Evolutionary conservation across 1,140 invertebrate genomes (phyloP).

Genomic region (Ridgeia piscesae): DNA sequence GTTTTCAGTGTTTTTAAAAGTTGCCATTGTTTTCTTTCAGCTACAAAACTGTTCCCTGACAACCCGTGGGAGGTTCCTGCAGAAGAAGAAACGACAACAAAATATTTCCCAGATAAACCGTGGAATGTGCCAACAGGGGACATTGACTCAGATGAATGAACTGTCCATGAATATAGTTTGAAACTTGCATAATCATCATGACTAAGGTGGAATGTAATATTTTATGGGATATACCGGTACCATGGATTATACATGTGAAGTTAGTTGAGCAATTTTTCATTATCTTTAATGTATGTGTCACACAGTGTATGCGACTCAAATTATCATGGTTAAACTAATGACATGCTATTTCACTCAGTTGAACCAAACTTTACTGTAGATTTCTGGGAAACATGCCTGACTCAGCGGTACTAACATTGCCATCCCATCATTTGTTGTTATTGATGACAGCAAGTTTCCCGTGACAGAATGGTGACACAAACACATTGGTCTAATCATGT

Average conservation of each 20-base stretch:
- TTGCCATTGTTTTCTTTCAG: constrained; percentile 34
- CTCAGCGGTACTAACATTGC: too few relatives aligned
- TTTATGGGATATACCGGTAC: not conserved
- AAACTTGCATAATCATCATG: not conserved
- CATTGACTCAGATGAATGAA: not conserved
- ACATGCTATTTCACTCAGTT: too few relatives aligned
- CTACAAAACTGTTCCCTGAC: constrained; percentile 46
- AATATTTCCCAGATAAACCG: not conserved
- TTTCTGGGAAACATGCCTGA: too few relatives aligned
- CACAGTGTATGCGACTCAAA: too few relatives aligned
- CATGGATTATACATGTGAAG: too few relatives aligned
- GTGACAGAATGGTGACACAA: not conserved
- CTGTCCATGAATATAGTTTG: not conserved
- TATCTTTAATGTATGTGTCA: too few relatives aligned
- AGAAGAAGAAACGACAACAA: constrained; percentile 26
- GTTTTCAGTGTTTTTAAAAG: not conserved
- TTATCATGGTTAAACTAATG: too few relatives aligned
- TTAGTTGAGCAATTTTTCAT: too few relatives aligned
- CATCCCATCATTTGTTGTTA: too few relatives aligned
- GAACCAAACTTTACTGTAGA: too few relatives aligned
- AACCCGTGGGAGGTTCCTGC: constrained; percentile 46
- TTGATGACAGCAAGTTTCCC: not conserved
- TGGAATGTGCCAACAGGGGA: not conserved
- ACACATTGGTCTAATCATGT: too few relatives aligned
- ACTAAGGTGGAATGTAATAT: too few relatives aligned